Base-by-base conservation (phyloP, 2,797 vertebrate genomes). In the Pygocentrus nattereri region DNA sequence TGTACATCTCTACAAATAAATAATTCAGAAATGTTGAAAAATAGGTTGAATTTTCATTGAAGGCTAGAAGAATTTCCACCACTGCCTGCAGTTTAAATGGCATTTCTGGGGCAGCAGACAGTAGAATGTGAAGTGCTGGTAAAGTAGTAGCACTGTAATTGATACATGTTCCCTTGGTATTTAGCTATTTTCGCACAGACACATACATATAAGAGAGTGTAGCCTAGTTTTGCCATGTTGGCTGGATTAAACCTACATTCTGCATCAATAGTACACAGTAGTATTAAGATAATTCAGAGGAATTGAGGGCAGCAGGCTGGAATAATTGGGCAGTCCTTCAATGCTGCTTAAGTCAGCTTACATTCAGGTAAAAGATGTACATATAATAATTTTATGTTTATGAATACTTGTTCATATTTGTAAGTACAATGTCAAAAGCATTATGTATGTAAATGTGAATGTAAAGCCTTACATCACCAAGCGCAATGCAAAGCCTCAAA, bases 61-160 rank as follows among this genome's bases (percentile, higher is more conserved):
- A 10, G 18, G 18, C 18, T 5, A 21, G 18, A 5, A 19, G 18
- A 19, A 58, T 23, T 23, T 12, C 21, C 54, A 44, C 41, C 41
- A 44, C 41, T 6, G 34, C 3, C 18, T 21, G 52, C 3, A 23
- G 58, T 27, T 27, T 61, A 25, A 27, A 27, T 13, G 58, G 16
- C 58, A 58, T 54, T 58, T 58, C 54, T 58, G n/a, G 54, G 54
- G 54, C 58, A 61, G 23, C 58, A 61, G 54, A 61, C 58, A 61
- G 58, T 61, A 61, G 25, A 15, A 61, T 27, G 27, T 27, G 25
- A 58, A 56, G 54, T 54, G 6, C 6, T 11, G 10, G n/a, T 58
- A 12, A 58, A 58, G 56, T 6, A 34, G 10, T n/a, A 23, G 56
- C n/a, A 23, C 56, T 12, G n/a, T 58, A 12, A n/a, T 56, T 15